Conservation (phyloP, 2,113 vertebrate species). For the Halcyon malimbica region DNA sequence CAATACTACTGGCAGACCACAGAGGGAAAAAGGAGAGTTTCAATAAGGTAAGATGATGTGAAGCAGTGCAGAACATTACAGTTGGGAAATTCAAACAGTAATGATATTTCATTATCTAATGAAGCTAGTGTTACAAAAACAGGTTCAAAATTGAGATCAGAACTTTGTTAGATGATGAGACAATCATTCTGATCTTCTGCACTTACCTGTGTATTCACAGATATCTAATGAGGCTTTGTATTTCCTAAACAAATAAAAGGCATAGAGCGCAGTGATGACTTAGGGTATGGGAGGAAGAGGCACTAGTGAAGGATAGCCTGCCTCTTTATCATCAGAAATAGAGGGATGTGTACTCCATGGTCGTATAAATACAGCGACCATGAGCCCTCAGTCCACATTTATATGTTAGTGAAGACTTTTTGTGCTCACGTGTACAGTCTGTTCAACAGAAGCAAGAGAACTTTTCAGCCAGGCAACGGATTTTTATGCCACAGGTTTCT, state of each 20-base stretch:
- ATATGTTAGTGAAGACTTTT: not conserved
- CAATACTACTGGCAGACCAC: conserved; percentile 34
- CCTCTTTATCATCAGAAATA: not conserved
- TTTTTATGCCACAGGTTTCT: not conserved
- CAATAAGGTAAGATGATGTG: not conserved
- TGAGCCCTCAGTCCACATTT: not conserved
- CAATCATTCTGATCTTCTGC: conserved; percentile 58
- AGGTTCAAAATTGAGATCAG: conserved; percentile 51
- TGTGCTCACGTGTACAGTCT: not conserved
- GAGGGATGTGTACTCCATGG: not conserved
- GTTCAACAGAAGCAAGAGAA: not conserved
- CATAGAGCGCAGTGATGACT: not conserved
- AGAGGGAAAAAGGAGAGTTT: conserved; percentile 20
- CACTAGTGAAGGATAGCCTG: not conserved
- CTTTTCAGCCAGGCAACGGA: not conserved
- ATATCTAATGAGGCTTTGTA: conserved; percentile 46
- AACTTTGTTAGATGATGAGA: conserved; percentile 39
- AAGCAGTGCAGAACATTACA: conserved; percentile 33
- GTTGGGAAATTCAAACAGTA: not conserved
- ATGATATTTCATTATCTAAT: not conserved
- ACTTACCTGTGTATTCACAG: conserved; percentile 68
- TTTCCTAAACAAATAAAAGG: conserved; percentile 54
- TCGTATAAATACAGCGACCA: not conserved
- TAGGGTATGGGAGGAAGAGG: not conserved
- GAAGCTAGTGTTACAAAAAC: conserved; percentile 25